phyloP scores from a whole-genome alignment of 2,797 vertebrate species.

The Hippocampus kuda region DNA sequence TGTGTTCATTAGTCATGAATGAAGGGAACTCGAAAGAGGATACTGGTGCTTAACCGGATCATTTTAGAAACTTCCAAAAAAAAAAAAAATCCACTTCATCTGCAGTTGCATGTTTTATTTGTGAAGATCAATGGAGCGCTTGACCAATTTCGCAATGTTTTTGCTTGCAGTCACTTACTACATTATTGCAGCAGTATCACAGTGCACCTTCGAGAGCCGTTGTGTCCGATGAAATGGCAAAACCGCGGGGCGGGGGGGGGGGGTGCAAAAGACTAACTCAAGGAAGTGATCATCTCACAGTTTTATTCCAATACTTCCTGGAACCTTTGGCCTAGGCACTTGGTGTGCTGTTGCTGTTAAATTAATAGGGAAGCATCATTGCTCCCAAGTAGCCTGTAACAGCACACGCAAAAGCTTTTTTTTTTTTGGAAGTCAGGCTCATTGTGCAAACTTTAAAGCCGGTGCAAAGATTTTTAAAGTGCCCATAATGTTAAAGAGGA shows the following conservation, averaged over 20 bases:
- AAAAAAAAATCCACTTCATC: conserved; percentile 14
- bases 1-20: background rate
- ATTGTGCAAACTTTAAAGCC: conserved; percentile 45
- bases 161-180: conserved; percentile 29
- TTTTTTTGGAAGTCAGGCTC: conserved; percentile 43
- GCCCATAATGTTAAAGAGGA: conserved; percentile 40
- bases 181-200: conserved; percentile 58
- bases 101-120: conserved; percentile 41
- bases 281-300: conserved; percentile 36
- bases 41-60: background rate
- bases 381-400: conserved; percentile 30
- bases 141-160: conserved; percentile 35
- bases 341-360: conserved; percentile 59
- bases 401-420: conserved; percentile 32
- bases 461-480: conserved; percentile 56
- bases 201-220: conserved; percentile 51
- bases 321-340: conserved; percentile 57
- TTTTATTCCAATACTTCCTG: conserved; percentile 47
- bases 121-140: conserved; percentile 26
- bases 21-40: background rate
- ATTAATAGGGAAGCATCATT: conserved; percentile 37
- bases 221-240: conserved; percentile 23
- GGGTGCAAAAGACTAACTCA: conserved; percentile 35
- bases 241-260: background rate
- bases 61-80: background rate